Base-by-base conservation (phyloP, 2,797 vertebrate species). In the Anableps anableps region DNA sequence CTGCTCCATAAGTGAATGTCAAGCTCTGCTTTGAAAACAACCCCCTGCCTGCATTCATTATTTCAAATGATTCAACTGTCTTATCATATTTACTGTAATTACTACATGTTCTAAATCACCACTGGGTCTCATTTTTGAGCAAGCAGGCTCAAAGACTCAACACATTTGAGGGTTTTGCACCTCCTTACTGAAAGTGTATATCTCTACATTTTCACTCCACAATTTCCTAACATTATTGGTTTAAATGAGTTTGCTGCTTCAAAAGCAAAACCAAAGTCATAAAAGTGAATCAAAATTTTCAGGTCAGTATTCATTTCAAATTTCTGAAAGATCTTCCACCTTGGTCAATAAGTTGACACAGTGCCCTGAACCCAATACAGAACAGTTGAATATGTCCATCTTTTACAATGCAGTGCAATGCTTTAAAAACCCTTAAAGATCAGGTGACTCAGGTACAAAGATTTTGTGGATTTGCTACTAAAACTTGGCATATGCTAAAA, bases 1-100 rank as follows among this genome's bases (percentile, higher is more conserved):
- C 43, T 75, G 64, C 55, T 72, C 41, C 38, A 75, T 80, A 48
- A 72, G 36, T 72, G 29, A 72, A 89, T 83, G 68, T 83, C 73
- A 89, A 60, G 41, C 74, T 78, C 34, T 72, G 19, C 11, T 72
- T 72, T 75, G 50, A n/a, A 85, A 75, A 70, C 14, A 77, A 51
- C 19, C 76, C 50, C 50, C 41, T 7, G 51, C 38, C 66, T 47
- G 75, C 29, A 38, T 68, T 80, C 53, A 79, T 31, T 60, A 66
- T 66, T 58, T 62, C 0, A 13, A 43, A n/a, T 75, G 53, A 66
- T 71, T 58, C 53, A 23, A 45, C 13, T 74, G 41, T 50, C 17
- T 75, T 58, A 75, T 75, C 17, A 1, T 75, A 4, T 45, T 62
- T 31, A 62, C 36, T 36, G 5, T 55, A 55, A 51, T 74, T 55